Evolutionary conservation across 2,797 vertebrate species (phyloP).

Genomic region (Fringilla coelebs): DNA sequence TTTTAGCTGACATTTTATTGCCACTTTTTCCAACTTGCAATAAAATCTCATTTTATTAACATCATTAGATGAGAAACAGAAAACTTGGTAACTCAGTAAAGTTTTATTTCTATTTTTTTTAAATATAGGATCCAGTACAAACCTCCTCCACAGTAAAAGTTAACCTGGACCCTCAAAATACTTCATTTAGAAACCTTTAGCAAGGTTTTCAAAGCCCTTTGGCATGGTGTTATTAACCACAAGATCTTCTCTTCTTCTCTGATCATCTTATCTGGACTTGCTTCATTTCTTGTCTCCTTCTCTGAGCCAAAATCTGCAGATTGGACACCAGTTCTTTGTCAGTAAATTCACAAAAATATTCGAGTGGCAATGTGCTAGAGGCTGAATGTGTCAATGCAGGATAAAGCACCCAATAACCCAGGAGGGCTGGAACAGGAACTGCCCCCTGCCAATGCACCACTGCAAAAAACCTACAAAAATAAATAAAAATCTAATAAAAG

Average conservation of each 20-base stretch:
- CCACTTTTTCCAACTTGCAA: neutral
- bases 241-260: neutral
- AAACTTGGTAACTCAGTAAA: neutral
- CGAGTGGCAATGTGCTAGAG: neutral
- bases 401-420: fast-evolving
- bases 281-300: neutral
- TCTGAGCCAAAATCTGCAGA: neutral
- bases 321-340: neutral
- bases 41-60: neutral
- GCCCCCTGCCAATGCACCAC: neutral
- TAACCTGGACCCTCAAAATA: neutral
- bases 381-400: neutral
- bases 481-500: neutral
- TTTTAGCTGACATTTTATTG: neutral
- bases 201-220: neutral
- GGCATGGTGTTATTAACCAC: neutral
- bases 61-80: neutral
- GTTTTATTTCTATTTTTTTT: neutral
- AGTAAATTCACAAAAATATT: neutral
- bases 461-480: neutral
- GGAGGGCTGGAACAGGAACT: neutral
- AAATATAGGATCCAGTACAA: neutral
- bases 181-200: neutral
- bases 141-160: neutral
- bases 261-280: neutral